Evolutionary conservation across 2,113 vertebrate species (phyloP).

Genomic region (Dipodomys ordii): DNA sequence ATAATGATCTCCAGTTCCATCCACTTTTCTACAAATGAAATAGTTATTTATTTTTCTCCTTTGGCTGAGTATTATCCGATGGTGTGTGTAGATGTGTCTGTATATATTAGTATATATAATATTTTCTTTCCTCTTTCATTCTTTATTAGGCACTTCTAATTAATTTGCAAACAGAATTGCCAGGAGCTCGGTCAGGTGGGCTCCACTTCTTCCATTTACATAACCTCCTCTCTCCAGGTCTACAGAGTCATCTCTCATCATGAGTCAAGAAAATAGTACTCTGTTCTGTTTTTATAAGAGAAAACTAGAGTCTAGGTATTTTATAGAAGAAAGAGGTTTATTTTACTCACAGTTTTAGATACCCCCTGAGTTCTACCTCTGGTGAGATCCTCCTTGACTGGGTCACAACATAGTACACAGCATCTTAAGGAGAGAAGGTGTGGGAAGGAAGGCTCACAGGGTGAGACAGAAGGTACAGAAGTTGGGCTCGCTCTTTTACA

Average conservation of each 20-base stretch:
- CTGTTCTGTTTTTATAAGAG: neutral
- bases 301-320: neutral
- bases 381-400: neutral
- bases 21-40: no score
- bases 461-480: no score
- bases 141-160: no score
- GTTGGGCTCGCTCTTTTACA: neutral
- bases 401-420: neutral
- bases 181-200: no score
- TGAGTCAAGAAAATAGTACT: conserved; percentile 7
- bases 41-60: no score
- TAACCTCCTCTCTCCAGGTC: neutral
- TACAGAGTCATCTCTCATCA: neutral
- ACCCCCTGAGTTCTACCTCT: no score
- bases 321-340: neutral
- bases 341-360: neutral
- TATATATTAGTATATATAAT: no score
- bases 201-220: neutral
- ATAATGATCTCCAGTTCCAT: no score
- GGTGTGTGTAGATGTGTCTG: no score
- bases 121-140: no score
- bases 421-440: fast-evolving
- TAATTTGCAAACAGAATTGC: no score
- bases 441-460: neutral
- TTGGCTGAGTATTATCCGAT: no score